These are phyloP conservation scores for Autographa gamma DNA, from an alignment of 2,888 invertebrate species.

Conservation along the genomic window DNA sequence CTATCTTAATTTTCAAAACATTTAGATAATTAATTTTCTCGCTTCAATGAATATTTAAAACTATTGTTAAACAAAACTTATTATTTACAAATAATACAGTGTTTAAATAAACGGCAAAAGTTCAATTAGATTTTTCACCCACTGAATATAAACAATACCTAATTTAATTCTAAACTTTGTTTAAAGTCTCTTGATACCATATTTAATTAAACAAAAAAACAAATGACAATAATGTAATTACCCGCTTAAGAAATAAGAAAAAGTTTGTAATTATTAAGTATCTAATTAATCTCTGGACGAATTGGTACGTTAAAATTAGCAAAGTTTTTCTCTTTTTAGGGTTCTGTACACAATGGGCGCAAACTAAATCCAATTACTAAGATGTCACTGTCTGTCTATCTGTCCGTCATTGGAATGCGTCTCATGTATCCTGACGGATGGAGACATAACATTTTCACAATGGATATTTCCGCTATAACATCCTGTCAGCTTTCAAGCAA, in stretches of 20 bases:
- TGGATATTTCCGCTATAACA: too few relatives aligned
- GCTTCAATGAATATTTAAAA: conserved; percentile 9
- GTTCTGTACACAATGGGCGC: neutral
- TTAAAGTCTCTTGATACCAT: conserved; percentile 12
- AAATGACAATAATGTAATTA: conserved; percentile 40
- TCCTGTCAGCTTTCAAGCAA: too few relatives aligned
- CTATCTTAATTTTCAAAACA: neutral
- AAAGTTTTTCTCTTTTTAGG: conserved; percentile 17
- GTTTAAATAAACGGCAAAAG: too few relatives aligned
- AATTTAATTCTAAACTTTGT: conserved; percentile 23
- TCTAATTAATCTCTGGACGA: conserved; percentile 29
- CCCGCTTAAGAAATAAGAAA: conserved; percentile 21
- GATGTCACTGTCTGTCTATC: too few relatives aligned
- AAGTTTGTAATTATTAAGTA: conserved; percentile 38
- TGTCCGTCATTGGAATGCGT: too few relatives aligned
- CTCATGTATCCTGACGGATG: too few relatives aligned
- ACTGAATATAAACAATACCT: neutral
- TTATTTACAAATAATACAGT: too few relatives aligned
- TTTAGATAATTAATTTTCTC: conserved; percentile 23
- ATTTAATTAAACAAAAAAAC: conserved; percentile 24
- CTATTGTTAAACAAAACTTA: too few relatives aligned
- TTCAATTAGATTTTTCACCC: neutral
- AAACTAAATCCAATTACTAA: too few relatives aligned
- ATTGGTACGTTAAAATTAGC: conserved; percentile 30
- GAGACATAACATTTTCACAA: too few relatives aligned